phyloP scores from a whole-genome alignment of 2,797 vertebrate genomes.

The Gymnocypris eckloni region DNA sequence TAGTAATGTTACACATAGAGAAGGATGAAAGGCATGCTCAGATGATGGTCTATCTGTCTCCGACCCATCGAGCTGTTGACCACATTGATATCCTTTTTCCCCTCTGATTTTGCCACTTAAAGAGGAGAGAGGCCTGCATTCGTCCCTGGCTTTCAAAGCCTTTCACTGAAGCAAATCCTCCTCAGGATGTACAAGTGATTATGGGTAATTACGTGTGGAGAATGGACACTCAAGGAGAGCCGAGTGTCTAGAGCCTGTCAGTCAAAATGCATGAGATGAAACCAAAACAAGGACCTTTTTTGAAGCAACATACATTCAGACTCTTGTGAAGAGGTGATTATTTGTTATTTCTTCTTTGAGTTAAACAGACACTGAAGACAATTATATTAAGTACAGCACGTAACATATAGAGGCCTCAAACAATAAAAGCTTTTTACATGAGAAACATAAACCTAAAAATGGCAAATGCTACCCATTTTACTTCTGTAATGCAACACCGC shows the following conservation, averaged over 20 bases:
- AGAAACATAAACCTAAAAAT: background rate
- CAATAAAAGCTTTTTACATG: background rate
- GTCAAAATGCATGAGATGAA: slow-evolving; percentile 1
- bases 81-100: slow-evolving; percentile 29
- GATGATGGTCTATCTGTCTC: slow-evolving; percentile 18
- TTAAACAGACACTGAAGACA: background rate
- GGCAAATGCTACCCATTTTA: background rate
- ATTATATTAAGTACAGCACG: background rate
- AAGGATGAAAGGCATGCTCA: slow-evolving; percentile 9
- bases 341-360: background rate
- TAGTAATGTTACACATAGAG: background rate
- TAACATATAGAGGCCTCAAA: background rate
- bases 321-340: background rate
- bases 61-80: slow-evolving; percentile 49
- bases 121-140: slow-evolving; percentile 34
- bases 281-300: slow-evolving; percentile 30
- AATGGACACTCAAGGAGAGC: slow-evolving; percentile 41
- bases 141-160: slow-evolving; percentile 28
- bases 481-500: background rate
- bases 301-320: background rate
- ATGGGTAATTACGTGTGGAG: slow-evolving; percentile 57
- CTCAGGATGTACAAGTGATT: slow-evolving; percentile 58
- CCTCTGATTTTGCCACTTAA: slow-evolving; percentile 40
- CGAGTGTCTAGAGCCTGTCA: slow-evolving; percentile 18
- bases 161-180: slow-evolving; percentile 52